Base-by-base conservation (phyloP, 2,888 invertebrate genomes). In the Gymnosoma rotundatum region DNA sequence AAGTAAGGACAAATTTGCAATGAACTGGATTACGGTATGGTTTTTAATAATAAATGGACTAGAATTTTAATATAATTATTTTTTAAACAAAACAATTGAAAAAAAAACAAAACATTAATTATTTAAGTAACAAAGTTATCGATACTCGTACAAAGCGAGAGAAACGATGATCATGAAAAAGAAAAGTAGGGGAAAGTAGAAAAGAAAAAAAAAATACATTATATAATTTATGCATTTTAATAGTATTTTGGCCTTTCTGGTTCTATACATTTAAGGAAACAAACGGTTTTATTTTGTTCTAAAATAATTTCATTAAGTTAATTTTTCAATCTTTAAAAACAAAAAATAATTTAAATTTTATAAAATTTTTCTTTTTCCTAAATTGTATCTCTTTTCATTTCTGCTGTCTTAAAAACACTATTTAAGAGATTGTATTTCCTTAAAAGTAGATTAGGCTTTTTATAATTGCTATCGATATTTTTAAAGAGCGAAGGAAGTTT, bases 21-120 rank as follows among this genome's bases (percentile, higher is more conserved):
- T 78, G 84, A 84, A 74, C 74, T 75, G 84, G 84, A 84, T 81
- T 70, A 84, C 42, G 84, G 84, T 81, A 84, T 81, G 81, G 70
- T 76, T 76, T 74, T 70, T 66, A 60, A 45, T 56, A 60, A 66
- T 76, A 75, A 82, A 82, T 66, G 84, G 84, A 60, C 81, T 84
- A 81, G 84, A 81, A 74, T 78, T 76, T 84, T 78, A 84, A 45
- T 18, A 48, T 38, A 74, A 78, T 60, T 79, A 60, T 76, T 61
- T 72, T 75, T 73, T 64, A 61, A 74, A 20, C 2, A 78, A 69
- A 67, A 42, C 16, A 67, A 58, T 42, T 58, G 45, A 69, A 58
- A 25, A 60, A 64, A 56, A n/a, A n/a, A n/a, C n/a, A n/a, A n/a
- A n/a, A n/a, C n/a, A 54, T 60, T 81, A 84, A 78, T 58, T 84